Evolutionary conservation across 2,888 invertebrate species (phyloP), one percentile per base, ranked within the genome.

Genomic region (Conchocele bisecta): DNA sequence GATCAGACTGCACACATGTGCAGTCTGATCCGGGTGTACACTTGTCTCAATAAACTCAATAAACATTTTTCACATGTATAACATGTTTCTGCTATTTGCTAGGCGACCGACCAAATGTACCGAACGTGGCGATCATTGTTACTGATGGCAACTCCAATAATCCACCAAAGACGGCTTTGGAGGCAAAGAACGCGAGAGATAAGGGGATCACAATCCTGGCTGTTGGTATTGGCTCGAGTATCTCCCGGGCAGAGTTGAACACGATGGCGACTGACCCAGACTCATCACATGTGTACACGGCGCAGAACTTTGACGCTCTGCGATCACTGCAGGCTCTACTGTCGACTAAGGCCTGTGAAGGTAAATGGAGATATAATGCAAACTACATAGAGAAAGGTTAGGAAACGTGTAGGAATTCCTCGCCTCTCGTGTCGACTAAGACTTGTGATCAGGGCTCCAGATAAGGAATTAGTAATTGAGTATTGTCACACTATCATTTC

Each of bases 211-310:
- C 79, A 4, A 67, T 86, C 42, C 64, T 86, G 17, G 83, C 86
- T n/a, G 77, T 86, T 46, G 86, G 86, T 44, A 78, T 86, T 15
- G 86, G 86, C 9, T 76, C 53, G 28, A 83, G 81, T 33, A 77
- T 82, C 20, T 72, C 77, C 31, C 69, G 65, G 28, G 26, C 54
- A 0, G 85, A 86, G 64, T 68, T 86, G 20, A 76, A 83, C 20
- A 72, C 68, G 31, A 86, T 89, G 28, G 87, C 86, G 42, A 84
- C 84, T 0, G 79, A 84, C 51, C 87, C 88, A 5, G 82, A 84
- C 61, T 85, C 82, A 42, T 86, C 85, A 20, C 86, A 88, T 71
- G 83, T 86, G 37, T 89, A 83, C 77, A 83, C 75, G 39, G 85
- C 88, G 5, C 79, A 82, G 22, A 83, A 81, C 44, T 88, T 89